Conservation (phyloP, 2,113 vertebrate species). For the Spea bombifrons region DNA sequence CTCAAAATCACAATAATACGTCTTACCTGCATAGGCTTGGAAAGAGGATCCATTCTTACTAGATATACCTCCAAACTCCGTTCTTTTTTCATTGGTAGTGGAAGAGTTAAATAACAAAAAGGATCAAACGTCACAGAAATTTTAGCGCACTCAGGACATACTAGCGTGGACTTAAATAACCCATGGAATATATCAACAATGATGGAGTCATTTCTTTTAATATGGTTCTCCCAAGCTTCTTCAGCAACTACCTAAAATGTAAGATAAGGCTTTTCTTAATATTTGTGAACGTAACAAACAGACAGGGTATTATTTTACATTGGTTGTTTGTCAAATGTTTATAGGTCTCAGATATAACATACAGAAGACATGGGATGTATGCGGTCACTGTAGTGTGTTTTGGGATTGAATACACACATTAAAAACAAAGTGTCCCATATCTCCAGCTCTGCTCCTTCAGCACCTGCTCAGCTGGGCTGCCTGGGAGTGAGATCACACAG, state of each 20-base stretch:
- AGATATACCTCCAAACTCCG: conserved; percentile 92
- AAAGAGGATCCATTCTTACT: conserved; percentile 86
- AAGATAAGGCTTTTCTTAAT: conserved; percentile 39
- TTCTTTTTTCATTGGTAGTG: conserved; percentile 96
- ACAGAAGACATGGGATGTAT: no score
- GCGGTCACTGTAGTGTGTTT: no score
- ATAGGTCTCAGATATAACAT: no score
- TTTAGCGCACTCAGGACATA: conserved; percentile 93
- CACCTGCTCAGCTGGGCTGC: no score
- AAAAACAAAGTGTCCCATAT: no score
- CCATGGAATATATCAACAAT: conserved; percentile 99
- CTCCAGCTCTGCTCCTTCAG: no score
- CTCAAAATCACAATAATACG: no score
- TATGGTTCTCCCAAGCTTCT: conserved; percentile 97
- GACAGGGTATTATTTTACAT: background rate
- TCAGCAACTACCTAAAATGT: conserved; percentile 89
- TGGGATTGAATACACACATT: no score
- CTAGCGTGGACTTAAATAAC: conserved; percentile 96
- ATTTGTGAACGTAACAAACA: background rate
- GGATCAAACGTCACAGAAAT: conserved; percentile 98
- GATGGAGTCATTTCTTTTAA: conserved; percentile 97
- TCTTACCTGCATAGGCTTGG: conserved; percentile 90
- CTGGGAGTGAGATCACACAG: no score
- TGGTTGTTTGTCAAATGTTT: no score
- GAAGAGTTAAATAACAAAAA: conserved; percentile 97